Evolutionary conservation across 2,888 invertebrate species (phyloP).

Genomic region (Geophilus truncorum): DNA sequence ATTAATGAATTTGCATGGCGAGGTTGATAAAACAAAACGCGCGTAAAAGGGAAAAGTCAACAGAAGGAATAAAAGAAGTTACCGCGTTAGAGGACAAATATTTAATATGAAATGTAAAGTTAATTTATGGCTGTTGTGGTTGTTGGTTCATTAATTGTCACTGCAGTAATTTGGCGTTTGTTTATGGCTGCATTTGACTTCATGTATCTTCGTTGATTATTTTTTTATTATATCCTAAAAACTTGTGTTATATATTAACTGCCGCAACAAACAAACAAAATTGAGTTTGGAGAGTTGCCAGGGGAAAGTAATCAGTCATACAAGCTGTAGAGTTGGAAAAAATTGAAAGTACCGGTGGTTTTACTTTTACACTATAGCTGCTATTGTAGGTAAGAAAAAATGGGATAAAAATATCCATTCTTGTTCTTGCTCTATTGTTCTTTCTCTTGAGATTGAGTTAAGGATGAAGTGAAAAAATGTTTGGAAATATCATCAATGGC

Average conservation of each 20-base stretch:
- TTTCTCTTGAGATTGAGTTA: neutral
- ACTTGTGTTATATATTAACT: conserved; percentile 9
- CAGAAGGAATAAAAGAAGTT: neutral
- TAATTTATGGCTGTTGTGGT: neutral
- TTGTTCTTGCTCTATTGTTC: neutral
- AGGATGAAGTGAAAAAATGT: neutral
- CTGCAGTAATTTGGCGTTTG: neutral
- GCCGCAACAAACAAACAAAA: conserved; percentile 18
- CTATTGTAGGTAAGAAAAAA: neutral
- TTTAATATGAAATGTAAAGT: neutral
- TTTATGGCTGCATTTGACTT: neutral
- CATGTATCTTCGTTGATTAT: neutral
- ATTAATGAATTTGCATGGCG: conserved; percentile 1
- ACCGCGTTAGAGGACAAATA: too few relatives aligned
- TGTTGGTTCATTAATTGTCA: neutral
- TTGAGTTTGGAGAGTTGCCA: conserved; percentile 8
- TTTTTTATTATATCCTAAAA: neutral
- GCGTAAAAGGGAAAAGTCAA: neutral
- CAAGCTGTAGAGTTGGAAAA: neutral
- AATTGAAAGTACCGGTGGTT: neutral
- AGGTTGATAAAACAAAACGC: neutral
- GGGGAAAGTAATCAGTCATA: neutral
- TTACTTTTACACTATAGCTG: neutral
- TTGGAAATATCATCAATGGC: neutral
- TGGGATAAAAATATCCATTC: neutral